Conservation (phyloP, 2,888 invertebrate species). For the Bimastos eiseni region DNA sequence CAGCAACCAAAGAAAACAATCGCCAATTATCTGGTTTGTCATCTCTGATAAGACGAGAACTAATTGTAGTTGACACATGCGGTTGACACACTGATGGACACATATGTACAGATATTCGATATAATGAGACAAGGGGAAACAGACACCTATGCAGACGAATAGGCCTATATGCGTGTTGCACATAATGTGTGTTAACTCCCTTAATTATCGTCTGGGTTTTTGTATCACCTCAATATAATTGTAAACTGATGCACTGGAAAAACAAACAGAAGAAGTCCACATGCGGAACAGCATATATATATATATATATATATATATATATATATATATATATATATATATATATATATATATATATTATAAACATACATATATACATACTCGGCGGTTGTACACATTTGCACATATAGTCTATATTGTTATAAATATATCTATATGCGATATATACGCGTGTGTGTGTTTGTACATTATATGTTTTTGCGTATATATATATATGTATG, state of each 20-base stretch:
- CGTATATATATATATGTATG: neutral
- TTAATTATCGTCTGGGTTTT: conserved; percentile 13
- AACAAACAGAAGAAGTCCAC: neutral
- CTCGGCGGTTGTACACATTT: too few species aligned
- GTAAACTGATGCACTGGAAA: conserved; percentile 2
- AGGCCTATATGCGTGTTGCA: neutral
- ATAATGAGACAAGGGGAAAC: too few species aligned
- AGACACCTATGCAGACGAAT: neutral
- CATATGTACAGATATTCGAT: too few species aligned
- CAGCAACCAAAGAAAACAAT: neutral
- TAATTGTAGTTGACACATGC: neutral
- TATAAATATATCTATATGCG: neutral
- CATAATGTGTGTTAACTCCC: neutral
- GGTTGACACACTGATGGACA: neutral
- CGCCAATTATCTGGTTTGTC: neutral
- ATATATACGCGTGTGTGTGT: too few species aligned
- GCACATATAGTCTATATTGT: too few species aligned
- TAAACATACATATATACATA: neutral
- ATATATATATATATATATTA: neutral
- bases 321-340: neutral
- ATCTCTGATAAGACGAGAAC: neutral
- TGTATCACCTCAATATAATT: neutral
- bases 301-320: neutral
- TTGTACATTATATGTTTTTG: too few species aligned
- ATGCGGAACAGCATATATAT: neutral